Evolutionary conservation across 2,113 vertebrate genomes (phyloP).

Genomic region (Anhinga anhinga): DNA sequence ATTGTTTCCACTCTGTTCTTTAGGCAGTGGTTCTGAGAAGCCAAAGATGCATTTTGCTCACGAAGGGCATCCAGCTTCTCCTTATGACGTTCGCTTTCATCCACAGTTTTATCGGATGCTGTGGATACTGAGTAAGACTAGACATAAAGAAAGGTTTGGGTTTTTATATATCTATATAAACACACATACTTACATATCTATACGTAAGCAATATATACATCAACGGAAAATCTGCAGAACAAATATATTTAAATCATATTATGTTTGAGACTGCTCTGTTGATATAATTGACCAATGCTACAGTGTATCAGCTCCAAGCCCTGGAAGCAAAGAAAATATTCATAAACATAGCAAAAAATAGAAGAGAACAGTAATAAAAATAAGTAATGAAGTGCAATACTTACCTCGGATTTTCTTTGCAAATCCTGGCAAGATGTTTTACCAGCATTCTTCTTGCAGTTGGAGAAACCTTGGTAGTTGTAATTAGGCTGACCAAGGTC

Average conservation of each 20-base stretch:
- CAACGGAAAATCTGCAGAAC: not conserved
- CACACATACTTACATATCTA: too few relatives aligned
- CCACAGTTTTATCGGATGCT: not conserved
- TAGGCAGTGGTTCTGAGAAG: constrained; percentile 80
- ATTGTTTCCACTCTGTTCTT: constrained; percentile 78
- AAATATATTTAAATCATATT: not conserved
- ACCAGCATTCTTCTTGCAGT: constrained; percentile 27
- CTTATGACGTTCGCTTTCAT: constrained; percentile 74
- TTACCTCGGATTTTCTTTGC: constrained; percentile 69
- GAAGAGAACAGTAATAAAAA: not conserved
- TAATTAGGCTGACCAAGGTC: constrained; percentile 60
- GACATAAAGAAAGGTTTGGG: constrained; percentile 22
- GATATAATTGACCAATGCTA: fast-evolving
- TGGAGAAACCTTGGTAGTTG: constrained; percentile 14
- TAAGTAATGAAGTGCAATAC: not conserved
- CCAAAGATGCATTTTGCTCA: constrained; percentile 83
- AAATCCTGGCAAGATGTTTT: constrained; percentile 33
- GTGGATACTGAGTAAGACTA: constrained; percentile 30
- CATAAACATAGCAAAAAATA: not conserved
- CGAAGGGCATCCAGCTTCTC: constrained; percentile 76
- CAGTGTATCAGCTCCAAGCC: not conserved
- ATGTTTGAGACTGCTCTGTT: not conserved
- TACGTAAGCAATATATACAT: not conserved
- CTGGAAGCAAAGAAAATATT: not conserved
- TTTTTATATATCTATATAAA: not conserved